A percentile compares a stretch with the other conserved stretches of the same genome.
phyloP scores from a whole-genome alignment of 2,888 invertebrate genomes.

The Pyrrhosoma nymphula region DNA sequence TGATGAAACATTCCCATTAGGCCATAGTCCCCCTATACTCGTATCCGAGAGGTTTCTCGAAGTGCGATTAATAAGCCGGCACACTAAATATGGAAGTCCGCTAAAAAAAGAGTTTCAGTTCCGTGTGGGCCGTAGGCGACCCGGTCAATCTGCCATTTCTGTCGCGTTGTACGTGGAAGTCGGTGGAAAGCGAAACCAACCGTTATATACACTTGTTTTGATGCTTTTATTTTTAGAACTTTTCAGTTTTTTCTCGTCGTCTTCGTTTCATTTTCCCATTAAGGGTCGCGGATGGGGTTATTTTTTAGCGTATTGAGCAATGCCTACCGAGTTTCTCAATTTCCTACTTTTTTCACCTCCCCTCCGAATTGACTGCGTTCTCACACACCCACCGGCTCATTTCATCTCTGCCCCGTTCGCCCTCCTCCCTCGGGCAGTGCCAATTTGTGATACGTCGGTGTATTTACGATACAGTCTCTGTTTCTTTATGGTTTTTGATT shows the following conservation, averaged over 20 bases:
- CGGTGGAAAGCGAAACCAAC: background rate
- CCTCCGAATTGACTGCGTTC: background rate
- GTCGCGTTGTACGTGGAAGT: background rate
- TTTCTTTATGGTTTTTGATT: background rate
- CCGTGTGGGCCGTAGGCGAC: background rate
- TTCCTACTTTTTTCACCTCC: background rate
- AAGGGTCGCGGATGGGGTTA: background rate
- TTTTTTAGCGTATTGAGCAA: background rate
- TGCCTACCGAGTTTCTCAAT: background rate
- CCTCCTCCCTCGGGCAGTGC: background rate
- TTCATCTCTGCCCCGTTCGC: background rate
- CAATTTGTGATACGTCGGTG: background rate
- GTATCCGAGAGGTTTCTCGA: background rate
- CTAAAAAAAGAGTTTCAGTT: background rate
- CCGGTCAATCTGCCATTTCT: background rate
- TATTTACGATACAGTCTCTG: too few relatives aligned
- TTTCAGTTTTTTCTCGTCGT: background rate
- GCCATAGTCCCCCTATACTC: background rate
- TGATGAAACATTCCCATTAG: background rate
- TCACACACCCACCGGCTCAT: background rate
- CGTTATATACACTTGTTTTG: background rate
- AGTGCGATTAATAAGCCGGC: background rate
- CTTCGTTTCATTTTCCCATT: background rate
- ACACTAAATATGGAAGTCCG: background rate
- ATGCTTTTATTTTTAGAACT: background rate